phyloP scores from a whole-genome alignment of 2,113 vertebrate genomes.

The Podocnemis expansa region DNA sequence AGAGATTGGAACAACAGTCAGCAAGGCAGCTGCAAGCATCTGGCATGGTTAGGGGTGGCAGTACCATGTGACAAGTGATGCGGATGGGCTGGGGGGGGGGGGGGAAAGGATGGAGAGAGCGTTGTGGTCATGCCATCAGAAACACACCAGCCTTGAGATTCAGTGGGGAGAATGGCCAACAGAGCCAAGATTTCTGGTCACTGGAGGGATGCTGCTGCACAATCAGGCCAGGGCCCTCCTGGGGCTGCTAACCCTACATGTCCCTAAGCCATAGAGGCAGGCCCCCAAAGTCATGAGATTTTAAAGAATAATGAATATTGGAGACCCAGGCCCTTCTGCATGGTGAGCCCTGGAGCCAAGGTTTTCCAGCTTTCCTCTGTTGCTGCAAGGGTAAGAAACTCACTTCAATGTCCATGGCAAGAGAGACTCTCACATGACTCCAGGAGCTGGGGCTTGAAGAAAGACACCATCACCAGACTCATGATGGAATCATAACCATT shows the following conservation, averaged over 20 bases:
- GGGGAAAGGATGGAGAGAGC: background rate
- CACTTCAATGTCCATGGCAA: background rate
- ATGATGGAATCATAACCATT: background rate
- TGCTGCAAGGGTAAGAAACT: background rate
- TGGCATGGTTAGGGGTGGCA: background rate
- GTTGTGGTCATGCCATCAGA: background rate
- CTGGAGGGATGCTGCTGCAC: background rate
- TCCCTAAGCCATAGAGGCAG: background rate
- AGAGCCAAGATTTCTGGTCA: rapidly evolving
- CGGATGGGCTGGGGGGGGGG: background rate
- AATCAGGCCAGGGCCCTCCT: background rate
- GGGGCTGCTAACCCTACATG: background rate
- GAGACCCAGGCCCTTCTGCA: too few relatives aligned
- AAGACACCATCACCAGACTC: background rate
- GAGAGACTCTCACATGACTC: background rate
- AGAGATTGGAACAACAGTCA: rapidly evolving
- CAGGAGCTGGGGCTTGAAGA: background rate
- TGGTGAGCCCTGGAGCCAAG: background rate
- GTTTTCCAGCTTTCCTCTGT: background rate
- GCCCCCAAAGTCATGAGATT: background rate
- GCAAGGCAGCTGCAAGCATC: background rate
- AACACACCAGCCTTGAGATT: rapidly evolving
- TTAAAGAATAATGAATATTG: background rate
- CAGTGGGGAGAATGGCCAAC: rapidly evolving
- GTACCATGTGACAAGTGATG: background rate